Evolutionary conservation across 1,140 invertebrate species (phyloP).

Genomic region (Lordiphosa collinella): DNA sequence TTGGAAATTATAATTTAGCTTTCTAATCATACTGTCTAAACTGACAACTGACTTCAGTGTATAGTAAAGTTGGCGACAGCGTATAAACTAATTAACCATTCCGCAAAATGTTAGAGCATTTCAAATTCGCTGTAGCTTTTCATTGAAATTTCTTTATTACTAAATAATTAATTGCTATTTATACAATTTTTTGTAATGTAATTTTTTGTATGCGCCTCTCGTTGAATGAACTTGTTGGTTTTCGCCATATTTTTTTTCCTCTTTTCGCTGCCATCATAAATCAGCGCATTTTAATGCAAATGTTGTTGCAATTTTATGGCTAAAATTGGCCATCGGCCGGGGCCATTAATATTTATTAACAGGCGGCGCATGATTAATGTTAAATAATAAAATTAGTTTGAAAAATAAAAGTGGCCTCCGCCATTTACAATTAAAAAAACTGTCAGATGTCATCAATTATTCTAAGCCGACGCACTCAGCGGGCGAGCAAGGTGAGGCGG

Average conservation of each 20-base stretch:
- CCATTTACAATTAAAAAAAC: conserved; percentile 50
- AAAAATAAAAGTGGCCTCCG: conserved; percentile 8
- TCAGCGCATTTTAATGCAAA: conserved; percentile 65
- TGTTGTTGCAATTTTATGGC: conserved; percentile 68
- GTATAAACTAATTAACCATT: no score
- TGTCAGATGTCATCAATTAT: conserved; percentile 71
- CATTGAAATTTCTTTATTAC: conserved; percentile 23
- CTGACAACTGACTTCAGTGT: no score
- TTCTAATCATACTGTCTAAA: no score
- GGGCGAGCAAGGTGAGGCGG: neutral
- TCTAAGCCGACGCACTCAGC: conserved; percentile 48
- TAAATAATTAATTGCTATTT: conserved; percentile 70
- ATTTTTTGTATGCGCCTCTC: conserved; percentile 16
- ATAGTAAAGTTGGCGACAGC: no score
- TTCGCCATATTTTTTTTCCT: conserved; percentile 8
- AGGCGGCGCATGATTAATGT: conserved; percentile 69
- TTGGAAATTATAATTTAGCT: no score
- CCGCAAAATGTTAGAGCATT: conserved; percentile 13
- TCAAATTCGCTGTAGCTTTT: neutral
- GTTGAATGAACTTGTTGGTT: conserved; percentile 56
- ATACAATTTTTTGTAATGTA: conserved; percentile 1
- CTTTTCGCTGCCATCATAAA: conserved; percentile 35
- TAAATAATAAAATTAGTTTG: conserved; percentile 69
- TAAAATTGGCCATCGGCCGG: conserved; percentile 60
- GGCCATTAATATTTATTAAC: conserved; percentile 73